Conservation (phyloP, 2,888 invertebrate genomes). For the Oscheius sp. region DNA sequence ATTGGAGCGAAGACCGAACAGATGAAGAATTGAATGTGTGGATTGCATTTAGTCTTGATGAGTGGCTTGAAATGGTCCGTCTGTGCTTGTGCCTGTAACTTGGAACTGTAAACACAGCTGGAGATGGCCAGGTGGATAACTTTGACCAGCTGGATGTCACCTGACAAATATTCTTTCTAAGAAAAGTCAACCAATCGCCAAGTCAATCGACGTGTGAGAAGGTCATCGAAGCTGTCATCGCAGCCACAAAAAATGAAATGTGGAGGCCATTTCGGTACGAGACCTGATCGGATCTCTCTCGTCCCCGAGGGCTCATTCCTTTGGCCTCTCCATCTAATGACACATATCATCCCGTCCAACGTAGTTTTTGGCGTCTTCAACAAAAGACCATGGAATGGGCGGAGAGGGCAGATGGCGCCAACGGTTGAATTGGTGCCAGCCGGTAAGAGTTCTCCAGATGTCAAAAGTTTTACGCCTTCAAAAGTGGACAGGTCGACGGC, state of each 20-base stretch:
- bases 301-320: too few species aligned
- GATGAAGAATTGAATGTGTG: constrained; percentile 80
- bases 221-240: too few species aligned
- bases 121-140: too few species aligned
- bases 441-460: constrained; percentile 17
- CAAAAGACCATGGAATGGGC: background rate
- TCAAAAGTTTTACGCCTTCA: background rate
- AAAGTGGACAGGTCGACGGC: too few species aligned
- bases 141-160: too few species aligned
- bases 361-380: background rate
- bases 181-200: too few species aligned
- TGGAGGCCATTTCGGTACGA: too few species aligned
- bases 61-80: constrained; percentile 71
- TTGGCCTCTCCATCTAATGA: background rate
- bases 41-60: constrained; percentile 71
- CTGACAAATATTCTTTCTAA: too few species aligned
- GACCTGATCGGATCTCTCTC: too few species aligned
- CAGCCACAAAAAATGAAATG: too few species aligned
- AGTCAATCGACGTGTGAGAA: too few species aligned
- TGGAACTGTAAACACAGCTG: background rate
- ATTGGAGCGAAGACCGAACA: constrained; percentile 91
- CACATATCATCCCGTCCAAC: background rate
- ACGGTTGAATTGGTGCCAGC: constrained; percentile 26
- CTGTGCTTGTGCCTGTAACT: constrained; percentile 66
- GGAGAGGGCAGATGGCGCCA: constrained; percentile 22